phyloP scores from a whole-genome alignment of 2,113 vertebrate species.

The Xyrauchen texanus region DNA sequence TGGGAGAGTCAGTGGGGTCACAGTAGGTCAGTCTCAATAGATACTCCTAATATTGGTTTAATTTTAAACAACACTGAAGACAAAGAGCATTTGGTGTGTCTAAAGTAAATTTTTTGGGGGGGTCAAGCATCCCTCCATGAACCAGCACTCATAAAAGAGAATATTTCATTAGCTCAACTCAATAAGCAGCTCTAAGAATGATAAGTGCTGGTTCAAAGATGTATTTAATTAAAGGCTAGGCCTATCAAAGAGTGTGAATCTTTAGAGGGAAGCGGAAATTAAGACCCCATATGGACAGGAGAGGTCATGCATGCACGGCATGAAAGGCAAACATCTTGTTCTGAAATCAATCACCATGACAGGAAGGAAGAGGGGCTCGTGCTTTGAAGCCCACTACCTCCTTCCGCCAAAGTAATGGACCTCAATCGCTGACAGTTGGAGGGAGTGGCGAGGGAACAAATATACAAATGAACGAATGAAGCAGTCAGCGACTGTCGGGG shows the following conservation, averaged over 20 bases:
- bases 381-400: constrained; percentile 52
- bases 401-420: constrained; percentile 60
- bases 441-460: constrained; percentile 48
- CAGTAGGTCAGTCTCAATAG: no score
- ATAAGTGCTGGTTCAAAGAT: constrained; percentile 25
- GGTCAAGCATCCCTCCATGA: background rate
- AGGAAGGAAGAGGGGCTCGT: constrained; percentile 42
- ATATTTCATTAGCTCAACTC: constrained; percentile 34
- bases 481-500: constrained; percentile 30
- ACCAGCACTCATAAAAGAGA: constrained; percentile 12
- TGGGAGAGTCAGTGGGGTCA: no score
- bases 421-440: constrained; percentile 68
- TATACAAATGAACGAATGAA: constrained; percentile 25
- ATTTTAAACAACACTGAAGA: no score
- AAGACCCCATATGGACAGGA: constrained; percentile 15
- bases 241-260: constrained; percentile 21
- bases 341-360: constrained; percentile 53
- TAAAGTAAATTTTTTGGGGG: background rate
- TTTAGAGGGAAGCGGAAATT: constrained; percentile 25
- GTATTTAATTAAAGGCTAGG: constrained; percentile 27
- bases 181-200: constrained; percentile 5
- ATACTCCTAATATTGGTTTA: no score
- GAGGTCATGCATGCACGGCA: constrained; percentile 39
- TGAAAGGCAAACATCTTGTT: constrained; percentile 50
- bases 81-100: no score